These are phyloP conservation scores for Poeciliopsis turneri DNA, from an alignment of 2,797 vertebrate species.

Conservation along the genomic window DNA sequence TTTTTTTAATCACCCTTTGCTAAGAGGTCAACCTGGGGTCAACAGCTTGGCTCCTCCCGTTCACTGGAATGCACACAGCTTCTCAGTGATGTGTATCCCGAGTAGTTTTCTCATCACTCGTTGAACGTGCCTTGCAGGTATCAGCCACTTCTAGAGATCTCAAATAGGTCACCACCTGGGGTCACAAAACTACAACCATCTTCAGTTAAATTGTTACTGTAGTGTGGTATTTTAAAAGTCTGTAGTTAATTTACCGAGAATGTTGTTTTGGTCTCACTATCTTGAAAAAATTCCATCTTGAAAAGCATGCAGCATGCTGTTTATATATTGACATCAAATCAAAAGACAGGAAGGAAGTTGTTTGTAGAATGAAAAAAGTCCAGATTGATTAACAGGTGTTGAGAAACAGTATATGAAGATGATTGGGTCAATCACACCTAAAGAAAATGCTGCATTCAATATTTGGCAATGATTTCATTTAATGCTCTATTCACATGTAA, in stretches of 20 bases:
- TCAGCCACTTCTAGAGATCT: neutral
- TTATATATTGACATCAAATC: neutral
- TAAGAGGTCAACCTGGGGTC: neutral
- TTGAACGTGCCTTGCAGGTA: neutral
- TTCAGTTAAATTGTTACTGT: neutral
- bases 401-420: too few relatives aligned
- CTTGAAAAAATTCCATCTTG: neutral
- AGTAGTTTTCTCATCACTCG: neutral
- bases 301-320: neutral
- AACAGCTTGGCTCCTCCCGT: neutral
- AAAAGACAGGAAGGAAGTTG: neutral
- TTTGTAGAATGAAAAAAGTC: neutral
- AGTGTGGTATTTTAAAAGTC: neutral
- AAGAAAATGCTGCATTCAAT: too few relatives aligned
- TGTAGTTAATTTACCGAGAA: neutral
- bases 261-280: neutral
- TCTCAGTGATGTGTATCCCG: too few relatives aligned
- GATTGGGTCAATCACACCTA: too few relatives aligned
- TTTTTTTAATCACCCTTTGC: neutral
- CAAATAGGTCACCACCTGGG: neutral
- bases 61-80: constrained; percentile 8
- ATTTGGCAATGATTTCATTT: too few relatives aligned
- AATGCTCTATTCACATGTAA: too few relatives aligned
- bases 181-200: neutral
- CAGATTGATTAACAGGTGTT: too few relatives aligned